phyloP scores from a whole-genome alignment of 53 echinoderm and acorn worm species.

The Patiria pectinifera region DNA sequence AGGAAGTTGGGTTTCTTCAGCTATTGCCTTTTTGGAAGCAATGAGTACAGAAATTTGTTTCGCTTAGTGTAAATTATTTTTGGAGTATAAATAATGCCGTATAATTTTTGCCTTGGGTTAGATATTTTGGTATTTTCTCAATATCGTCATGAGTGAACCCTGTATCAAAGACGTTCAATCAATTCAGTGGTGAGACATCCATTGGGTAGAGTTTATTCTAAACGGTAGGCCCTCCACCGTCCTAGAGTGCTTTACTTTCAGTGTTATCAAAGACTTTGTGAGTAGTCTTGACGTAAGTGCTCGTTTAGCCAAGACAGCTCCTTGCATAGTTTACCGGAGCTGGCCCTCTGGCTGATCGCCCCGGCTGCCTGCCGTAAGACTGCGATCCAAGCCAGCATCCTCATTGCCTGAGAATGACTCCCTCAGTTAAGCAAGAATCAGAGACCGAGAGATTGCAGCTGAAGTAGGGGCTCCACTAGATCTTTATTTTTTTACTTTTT shows the following conservation, averaged over 20 bases:
- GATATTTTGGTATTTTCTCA: background rate
- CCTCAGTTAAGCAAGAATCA: background rate
- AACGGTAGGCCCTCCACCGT: background rate
- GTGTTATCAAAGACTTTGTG: constrained; percentile 7
- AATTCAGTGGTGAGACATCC: background rate
- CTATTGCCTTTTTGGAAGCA: too few species aligned
- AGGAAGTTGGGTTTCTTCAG: too few species aligned
- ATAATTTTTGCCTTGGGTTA: too few species aligned
- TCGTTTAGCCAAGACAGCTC: constrained; percentile 12
- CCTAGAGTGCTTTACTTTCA: background rate
- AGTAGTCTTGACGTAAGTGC: constrained; percentile 21
- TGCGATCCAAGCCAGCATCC: background rate
- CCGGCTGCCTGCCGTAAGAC: background rate
- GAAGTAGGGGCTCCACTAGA: constrained; percentile 34
- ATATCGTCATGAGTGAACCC: background rate
- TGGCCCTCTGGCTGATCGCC: background rate
- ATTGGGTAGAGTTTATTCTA: background rate
- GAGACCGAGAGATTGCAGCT: background rate
- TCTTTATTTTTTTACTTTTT: background rate
- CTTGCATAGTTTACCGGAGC: constrained; percentile 6
- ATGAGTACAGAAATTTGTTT: too few species aligned
- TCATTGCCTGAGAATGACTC: background rate
- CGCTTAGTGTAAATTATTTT: too few species aligned
- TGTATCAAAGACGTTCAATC: background rate
- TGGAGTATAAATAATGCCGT: too few species aligned